These are phyloP conservation scores for Teleogryllus occipitalis DNA, from an alignment of 1,140 invertebrate genomes.

Conservation along the genomic window DNA sequence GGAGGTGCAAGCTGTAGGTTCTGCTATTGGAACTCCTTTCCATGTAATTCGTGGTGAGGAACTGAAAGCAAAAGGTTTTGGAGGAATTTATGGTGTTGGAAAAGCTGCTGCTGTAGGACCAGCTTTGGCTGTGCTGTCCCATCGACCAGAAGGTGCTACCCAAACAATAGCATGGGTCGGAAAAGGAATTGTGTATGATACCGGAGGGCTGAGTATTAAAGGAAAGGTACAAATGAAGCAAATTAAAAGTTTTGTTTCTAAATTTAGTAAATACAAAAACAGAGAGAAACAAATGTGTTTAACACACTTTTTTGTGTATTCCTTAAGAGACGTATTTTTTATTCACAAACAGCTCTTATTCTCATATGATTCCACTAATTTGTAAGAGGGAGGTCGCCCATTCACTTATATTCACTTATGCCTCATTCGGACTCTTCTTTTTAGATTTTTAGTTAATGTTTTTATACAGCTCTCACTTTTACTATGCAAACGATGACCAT, in stretches of 20 bases:
- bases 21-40: conserved; percentile 53
- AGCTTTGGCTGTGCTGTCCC: conserved; percentile 68
- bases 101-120: conserved; percentile 68
- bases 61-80: conserved; percentile 61
- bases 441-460: no score
- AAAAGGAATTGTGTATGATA: conserved; percentile 90
- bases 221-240: conserved; percentile 50
- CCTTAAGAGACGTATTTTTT: no score
- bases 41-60: conserved; percentile 69
- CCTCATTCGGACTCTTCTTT: no score
- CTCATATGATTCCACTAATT: no score
- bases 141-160: conserved; percentile 54
- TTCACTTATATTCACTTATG: no score
- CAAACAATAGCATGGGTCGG: conserved; percentile 82
- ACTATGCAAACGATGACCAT: no score
- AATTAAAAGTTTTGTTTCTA: neutral
- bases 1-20: conserved; percentile 58
- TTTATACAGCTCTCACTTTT: no score
- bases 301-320: no score
- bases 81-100: conserved; percentile 82
- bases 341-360: no score
- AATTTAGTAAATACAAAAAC: no score
- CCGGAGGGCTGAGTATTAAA: conserved; percentile 86
- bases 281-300: no score
- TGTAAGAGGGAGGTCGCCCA: no score